A percentile compares a stretch with the other conserved stretches of the same genome.
Evolutionary conservation across 2,888 invertebrate genomes (phyloP).

Genomic region (Apoderus coryli): DNA sequence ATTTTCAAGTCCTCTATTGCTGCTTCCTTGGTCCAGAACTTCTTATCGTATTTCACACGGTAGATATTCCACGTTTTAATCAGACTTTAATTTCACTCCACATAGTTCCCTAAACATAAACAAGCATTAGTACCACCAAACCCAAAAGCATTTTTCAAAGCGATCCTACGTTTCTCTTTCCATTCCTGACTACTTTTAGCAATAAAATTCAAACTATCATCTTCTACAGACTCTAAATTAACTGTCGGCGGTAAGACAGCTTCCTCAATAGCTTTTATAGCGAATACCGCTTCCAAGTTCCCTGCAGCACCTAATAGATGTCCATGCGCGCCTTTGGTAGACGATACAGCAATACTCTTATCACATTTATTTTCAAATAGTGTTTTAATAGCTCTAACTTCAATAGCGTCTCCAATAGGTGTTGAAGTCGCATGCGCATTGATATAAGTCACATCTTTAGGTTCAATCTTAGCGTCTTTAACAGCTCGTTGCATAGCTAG

Average conservation of each 20-base stretch:
- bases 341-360: slow-evolving; percentile 56
- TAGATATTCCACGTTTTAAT: slow-evolving; percentile 3
- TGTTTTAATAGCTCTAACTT: slow-evolving; percentile 61
- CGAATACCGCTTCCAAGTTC: slow-evolving; percentile 79
- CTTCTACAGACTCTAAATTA: slow-evolving; percentile 61
- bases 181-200: slow-evolving; percentile 42
- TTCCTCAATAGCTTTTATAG: slow-evolving; percentile 62
- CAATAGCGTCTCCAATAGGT: slow-evolving; percentile 81
- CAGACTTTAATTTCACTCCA: slow-evolving; percentile 10
- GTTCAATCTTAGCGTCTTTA: slow-evolving; percentile 47
- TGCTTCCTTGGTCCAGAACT: no score
- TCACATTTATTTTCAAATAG: slow-evolving; percentile 47
- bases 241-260: slow-evolving; percentile 75
- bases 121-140: slow-evolving; percentile 98
- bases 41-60: no score
- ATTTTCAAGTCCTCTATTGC: no score
- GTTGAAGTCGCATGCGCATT: slow-evolving; percentile 99
- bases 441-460: slow-evolving; percentile 56
- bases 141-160: slow-evolving; percentile 94
- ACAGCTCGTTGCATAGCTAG: slow-evolving; percentile 78
- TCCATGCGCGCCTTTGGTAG: slow-evolving; percentile 94
- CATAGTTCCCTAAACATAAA: slow-evolving; percentile 47
- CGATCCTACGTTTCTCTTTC: slow-evolving; percentile 46
- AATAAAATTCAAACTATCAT: slow-evolving; percentile 54
- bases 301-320: slow-evolving; percentile 96